Conservation (phyloP, 2,797 vertebrate species). For the Chaunax sp. region DNA sequence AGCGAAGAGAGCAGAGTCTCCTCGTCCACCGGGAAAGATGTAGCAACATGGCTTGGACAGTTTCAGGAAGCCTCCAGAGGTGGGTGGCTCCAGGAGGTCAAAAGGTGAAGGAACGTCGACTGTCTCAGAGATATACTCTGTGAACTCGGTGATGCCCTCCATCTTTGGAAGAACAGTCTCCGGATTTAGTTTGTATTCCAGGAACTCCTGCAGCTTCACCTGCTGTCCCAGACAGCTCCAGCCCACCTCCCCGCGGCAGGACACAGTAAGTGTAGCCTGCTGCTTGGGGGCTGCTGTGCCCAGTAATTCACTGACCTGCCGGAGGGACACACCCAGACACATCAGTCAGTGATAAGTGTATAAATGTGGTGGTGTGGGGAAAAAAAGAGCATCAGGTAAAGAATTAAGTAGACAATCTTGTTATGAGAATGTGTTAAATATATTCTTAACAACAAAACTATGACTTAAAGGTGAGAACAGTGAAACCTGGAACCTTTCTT, state of each 20-base stretch:
- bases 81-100: conserved; percentile 96
- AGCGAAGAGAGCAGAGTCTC: conserved; percentile 97
- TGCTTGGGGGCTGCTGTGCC: conserved; percentile 87
- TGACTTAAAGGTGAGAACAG: too few species aligned
- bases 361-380: neutral
- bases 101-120: conserved; percentile 98
- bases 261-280: conserved; percentile 93
- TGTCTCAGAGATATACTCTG: conserved; percentile 97
- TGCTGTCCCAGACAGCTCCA: conserved; percentile 92
- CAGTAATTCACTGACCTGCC: conserved; percentile 89
- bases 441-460: too few species aligned
- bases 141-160: conserved; percentile 97
- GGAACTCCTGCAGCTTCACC: conserved; percentile 80
- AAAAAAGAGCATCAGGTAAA: neutral
- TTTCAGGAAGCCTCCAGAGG: conserved; percentile 97
- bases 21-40: conserved; percentile 96
- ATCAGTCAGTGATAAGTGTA: conserved; percentile 30
- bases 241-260: conserved; percentile 91
- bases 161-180: conserved; percentile 91
- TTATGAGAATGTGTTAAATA: too few species aligned
- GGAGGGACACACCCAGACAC: conserved; percentile 62
- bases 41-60: conserved; percentile 99
- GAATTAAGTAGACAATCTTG: neutral
- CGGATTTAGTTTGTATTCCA: conserved; percentile 93
- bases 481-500: too few species aligned